Percentiles rank a stretch among this genome's conserved stretches.
phyloP scores from a whole-genome alignment of 2,888 invertebrate species.

The Asteroscopus sphinx region DNA sequence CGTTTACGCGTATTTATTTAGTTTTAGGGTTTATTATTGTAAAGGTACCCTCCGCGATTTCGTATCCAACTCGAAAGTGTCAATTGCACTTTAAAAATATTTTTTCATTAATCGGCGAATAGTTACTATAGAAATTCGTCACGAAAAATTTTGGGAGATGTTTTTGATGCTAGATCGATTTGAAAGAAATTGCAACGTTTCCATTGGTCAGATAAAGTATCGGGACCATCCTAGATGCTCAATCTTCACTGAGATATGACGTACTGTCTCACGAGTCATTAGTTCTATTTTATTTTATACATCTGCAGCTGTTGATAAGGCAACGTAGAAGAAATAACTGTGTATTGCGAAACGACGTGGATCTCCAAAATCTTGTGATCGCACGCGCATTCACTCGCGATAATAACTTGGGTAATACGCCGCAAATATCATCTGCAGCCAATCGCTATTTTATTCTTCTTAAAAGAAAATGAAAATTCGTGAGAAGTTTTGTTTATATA shows the following conservation, averaged over 20 bases:
- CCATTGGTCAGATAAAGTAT: slow-evolving; percentile 46
- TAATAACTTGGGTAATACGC: slow-evolving; percentile 31
- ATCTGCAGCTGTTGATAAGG: slow-evolving; percentile 47
- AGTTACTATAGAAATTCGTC: slow-evolving; percentile 46
- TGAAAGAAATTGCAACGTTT: slow-evolving; percentile 37
- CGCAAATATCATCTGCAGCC: slow-evolving; percentile 28
- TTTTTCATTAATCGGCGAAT: slow-evolving; percentile 43
- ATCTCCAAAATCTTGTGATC: slow-evolving; percentile 11
- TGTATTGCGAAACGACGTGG: slow-evolving; percentile 22
- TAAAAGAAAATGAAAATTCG: slow-evolving; percentile 29
- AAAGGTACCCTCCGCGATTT: slow-evolving; percentile 62
- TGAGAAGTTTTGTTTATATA: slow-evolving; percentile 26
- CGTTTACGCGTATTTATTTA: slow-evolving; percentile 62
- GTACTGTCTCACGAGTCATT: slow-evolving; percentile 50
- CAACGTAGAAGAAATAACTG: slow-evolving; percentile 29
- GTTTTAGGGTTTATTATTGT: slow-evolving; percentile 58
- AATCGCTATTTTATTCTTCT: slow-evolving; percentile 32
- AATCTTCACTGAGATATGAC: slow-evolving; percentile 44
- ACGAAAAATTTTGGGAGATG: slow-evolving; percentile 30
- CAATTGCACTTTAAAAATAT: slow-evolving; percentile 52
- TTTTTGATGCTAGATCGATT: slow-evolving; percentile 28
- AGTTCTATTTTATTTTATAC: slow-evolving; percentile 51
- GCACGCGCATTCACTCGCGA: slow-evolving; percentile 22
- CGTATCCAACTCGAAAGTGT: slow-evolving; percentile 50
- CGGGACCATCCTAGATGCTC: slow-evolving; percentile 56